Evolutionary conservation across 1,140 invertebrate species (phyloP), one percentile per base, ranked within the genome.

Genomic region (Agraylea sexmaculata): DNA sequence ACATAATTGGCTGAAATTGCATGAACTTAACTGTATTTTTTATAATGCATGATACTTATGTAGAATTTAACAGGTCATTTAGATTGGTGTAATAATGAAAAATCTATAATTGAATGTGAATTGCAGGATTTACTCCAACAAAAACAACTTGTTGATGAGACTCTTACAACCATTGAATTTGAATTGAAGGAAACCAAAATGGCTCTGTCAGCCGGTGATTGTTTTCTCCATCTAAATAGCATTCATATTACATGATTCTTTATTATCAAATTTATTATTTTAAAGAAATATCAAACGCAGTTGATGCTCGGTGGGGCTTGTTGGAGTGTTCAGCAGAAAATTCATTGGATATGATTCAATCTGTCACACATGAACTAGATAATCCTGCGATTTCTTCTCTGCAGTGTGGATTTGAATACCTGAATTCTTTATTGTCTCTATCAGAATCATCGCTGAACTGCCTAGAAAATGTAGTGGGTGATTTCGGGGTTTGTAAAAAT

Each of bases 381-480:
- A 80, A 80, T 64, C 78, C 79, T 2, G 71, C 77, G 3, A 68
- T 80, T 47, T 73, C 76, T 2, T 71, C 74, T 21, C 58, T 81
- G 17, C 78, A 74, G 23, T 83, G 80, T 53, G 76, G 77, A 21
- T 73, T 80, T 38, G 75, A 80, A 57, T 80, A 78, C 55, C 59
- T 79, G 27, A 52, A 54, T 48, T 65, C 57, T 54, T 53, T 77
- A 21, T 27, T 45, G n/a, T 43, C 47, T 6, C 18, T 39, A n/a
- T 33, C 47, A 5, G 43, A 37, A 20, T 31, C 45, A 4, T 8
- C 28, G 17, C 28, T 49, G 18, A 34, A 35, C 19, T 23, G 28
- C 18, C 32, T 45, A 7, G 43, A 49, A 37, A 38, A 42, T 16
- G 29, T 37, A 8, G 21, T 49, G 5, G 40, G 40, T 27, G 22